Evolutionary conservation across 2,888 invertebrate species (phyloP), one percentile per base, ranked within the genome.

Genomic region (Rhimphoctona megacephalus): DNA sequence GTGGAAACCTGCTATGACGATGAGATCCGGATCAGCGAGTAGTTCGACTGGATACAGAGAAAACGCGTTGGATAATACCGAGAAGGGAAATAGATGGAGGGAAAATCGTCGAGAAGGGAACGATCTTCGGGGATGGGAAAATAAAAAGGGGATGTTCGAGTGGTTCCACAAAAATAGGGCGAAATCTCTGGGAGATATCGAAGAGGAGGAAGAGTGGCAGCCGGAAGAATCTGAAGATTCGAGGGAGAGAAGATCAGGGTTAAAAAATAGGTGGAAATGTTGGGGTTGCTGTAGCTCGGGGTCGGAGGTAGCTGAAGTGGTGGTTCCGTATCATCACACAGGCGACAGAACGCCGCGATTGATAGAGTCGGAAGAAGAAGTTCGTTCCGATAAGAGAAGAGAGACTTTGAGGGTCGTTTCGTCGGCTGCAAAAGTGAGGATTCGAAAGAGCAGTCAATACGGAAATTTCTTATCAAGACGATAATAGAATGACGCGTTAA

Each of bases 301-400:
- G 22, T 39, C 54, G 3, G 33, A 30, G 0, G 74, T 80, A 19
- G 76, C 72, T 14, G 46, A 67, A 22, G 80, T 86, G 7, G 49
- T 17, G 81, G 67, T 89, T 54, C 70, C 76, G 36, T 5, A 86
- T 82, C 87, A 87, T 84, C 66, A 88, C 78, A 70, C 89, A n/a
- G 88, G 87, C 2, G 72, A 80, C n/a, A 49, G 54, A 9, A 86
- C 77, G 6, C 90, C 90, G 4, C 81, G 74, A 54, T 81, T 74
- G 22, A 85, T 89, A n/a, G 52, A 76, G 3, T 39, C 76, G 6
- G 19, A 46, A n/a, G 43, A 43, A 19, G 22, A 19, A 8, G 5
- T 64, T 22, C 19, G 9, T 14, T 70, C 30, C 17, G 74, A 84
- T 70, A 52, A 22, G 36, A 46, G 39, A 69, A n/a, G 25, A 19